These are phyloP conservation scores for Acrobasis repandana DNA, from an alignment of 2,888 invertebrate genomes.

Conservation along the genomic window DNA sequence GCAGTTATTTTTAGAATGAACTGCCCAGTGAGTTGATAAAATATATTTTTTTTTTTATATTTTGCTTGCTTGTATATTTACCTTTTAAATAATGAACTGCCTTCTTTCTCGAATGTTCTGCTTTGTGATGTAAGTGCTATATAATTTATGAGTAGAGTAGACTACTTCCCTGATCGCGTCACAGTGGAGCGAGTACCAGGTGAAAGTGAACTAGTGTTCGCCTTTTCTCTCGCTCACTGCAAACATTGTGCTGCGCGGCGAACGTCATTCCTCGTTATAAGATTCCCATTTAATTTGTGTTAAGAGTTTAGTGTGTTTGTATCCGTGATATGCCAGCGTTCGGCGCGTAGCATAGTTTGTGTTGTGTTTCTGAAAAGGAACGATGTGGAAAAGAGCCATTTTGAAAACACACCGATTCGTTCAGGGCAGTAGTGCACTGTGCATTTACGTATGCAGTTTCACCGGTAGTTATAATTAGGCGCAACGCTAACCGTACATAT, in stretches of 20 bases:
- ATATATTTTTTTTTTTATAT: slow-evolving; percentile 39
- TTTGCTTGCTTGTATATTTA: slow-evolving; percentile 36
- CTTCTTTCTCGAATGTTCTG: slow-evolving; percentile 68
- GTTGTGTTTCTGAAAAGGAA: slow-evolving; percentile 94
- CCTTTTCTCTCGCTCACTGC: slow-evolving; percentile 60
- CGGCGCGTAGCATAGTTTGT: slow-evolving; percentile 85
- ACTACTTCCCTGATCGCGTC: slow-evolving; percentile 69
- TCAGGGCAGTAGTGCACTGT: slow-evolving; percentile 73
- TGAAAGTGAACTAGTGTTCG: slow-evolving; percentile 34
- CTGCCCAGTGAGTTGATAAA: slow-evolving; percentile 46
- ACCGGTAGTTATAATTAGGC: slow-evolving; percentile 62
- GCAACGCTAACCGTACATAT: slow-evolving; percentile 60
- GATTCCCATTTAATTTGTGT: slow-evolving; percentile 24
- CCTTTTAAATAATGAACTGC: slow-evolving; percentile 63
- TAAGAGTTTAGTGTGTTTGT: slow-evolving; percentile 39
- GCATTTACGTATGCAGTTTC: slow-evolving; percentile 68
- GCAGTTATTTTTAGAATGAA: slow-evolving; percentile 44
- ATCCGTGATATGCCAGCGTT: slow-evolving; percentile 35
- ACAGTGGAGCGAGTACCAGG: slow-evolving; percentile 61
- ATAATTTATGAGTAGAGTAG: slow-evolving; percentile 60
- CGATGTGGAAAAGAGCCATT: slow-evolving; percentile 93
- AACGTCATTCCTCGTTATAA: neutral
- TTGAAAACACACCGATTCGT: slow-evolving; percentile 91
- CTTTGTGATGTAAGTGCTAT: slow-evolving; percentile 68
- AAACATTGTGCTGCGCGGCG: slow-evolving; percentile 56